Percentiles rank a stretch among this genome's conserved stretches.
These are phyloP conservation scores for Silvanus unidentatus DNA, from an alignment of 2,888 invertebrate species.

Conservation along the genomic window DNA sequence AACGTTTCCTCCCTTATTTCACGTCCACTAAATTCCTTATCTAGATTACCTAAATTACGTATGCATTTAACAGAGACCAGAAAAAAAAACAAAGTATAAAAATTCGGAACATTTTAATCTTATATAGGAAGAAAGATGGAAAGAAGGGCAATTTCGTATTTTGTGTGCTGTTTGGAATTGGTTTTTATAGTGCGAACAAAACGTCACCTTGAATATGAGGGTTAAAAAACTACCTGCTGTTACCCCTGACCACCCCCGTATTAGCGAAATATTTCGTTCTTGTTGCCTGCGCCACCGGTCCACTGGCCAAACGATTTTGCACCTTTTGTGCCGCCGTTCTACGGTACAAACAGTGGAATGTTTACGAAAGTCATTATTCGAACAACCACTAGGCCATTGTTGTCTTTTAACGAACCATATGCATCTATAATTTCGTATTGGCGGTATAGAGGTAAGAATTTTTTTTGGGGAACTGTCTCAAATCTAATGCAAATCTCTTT, in stretches of 20 bases:
- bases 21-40: constrained; percentile 7
- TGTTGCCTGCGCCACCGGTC: constrained; percentile 8
- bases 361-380: constrained; percentile 27
- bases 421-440: constrained; percentile 24
- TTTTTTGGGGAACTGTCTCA: too few species aligned
- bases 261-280: constrained; percentile 26
- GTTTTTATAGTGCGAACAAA: constrained; percentile 23
- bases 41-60: constrained; percentile 8
- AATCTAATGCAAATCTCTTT: too few species aligned
- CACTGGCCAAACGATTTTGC: constrained; percentile 19
- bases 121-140: constrained; percentile 15
- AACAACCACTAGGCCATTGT: constrained; percentile 26
- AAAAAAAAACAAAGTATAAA: constrained; percentile 1
- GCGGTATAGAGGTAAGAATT: too few species aligned
- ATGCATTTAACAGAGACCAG: too few species aligned
- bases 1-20: too few species aligned
- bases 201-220: constrained; percentile 32
- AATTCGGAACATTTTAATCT: constrained; percentile 21
- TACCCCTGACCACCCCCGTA: constrained; percentile 29
- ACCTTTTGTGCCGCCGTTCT: constrained; percentile 20
- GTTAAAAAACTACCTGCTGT: constrained; percentile 34
- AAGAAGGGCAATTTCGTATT: too few species aligned
- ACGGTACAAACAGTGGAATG: constrained; percentile 9
- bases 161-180: constrained; percentile 1
- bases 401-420: constrained; percentile 26